phyloP scores from a whole-genome alignment of 2,113 vertebrate species.

The Tor tambroides region DNA sequence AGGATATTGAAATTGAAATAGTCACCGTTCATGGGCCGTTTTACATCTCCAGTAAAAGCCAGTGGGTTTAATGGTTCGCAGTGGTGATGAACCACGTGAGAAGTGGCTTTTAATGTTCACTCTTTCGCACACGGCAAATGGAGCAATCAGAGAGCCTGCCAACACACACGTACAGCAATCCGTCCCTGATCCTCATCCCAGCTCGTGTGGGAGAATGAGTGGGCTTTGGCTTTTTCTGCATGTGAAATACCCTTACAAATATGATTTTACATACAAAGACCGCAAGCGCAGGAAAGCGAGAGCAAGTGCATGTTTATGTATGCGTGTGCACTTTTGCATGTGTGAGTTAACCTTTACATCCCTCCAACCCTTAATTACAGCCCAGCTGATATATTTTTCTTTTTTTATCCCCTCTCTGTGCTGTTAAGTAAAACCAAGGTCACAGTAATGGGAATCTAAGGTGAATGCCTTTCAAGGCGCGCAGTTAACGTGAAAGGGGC shows the following conservation, averaged over 20 bases:
- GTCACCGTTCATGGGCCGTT: constrained; percentile 41
- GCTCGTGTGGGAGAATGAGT: constrained; percentile 65
- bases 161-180: constrained; percentile 65
- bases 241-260: constrained; percentile 47
- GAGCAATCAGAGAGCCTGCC: constrained; percentile 60
- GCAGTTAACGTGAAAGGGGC: constrained; percentile 64
- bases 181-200: constrained; percentile 70
- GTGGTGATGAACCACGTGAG: constrained; percentile 22
- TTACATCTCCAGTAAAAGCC: constrained; percentile 48
- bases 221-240: constrained; percentile 39
- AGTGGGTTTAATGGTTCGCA: constrained; percentile 36
- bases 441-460: constrained; percentile 80
- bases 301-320: constrained; percentile 55
- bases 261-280: constrained; percentile 63
- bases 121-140: constrained; percentile 23
- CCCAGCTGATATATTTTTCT: constrained; percentile 63
- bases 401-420: constrained; percentile 54
- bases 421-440: constrained; percentile 78
- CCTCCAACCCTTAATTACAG: constrained; percentile 74
- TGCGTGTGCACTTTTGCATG: constrained; percentile 41
- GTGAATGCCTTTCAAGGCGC: constrained; percentile 77
- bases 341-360: constrained; percentile 74
- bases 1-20: constrained; percentile 41
- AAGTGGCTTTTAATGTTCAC: constrained; percentile 31
- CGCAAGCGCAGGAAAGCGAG: constrained; percentile 51